Percentiles rank a stretch among this genome's conserved stretches.
Evolutionary conservation across 1,140 invertebrate species (phyloP).

Genomic region (Papilio glaucus): DNA sequence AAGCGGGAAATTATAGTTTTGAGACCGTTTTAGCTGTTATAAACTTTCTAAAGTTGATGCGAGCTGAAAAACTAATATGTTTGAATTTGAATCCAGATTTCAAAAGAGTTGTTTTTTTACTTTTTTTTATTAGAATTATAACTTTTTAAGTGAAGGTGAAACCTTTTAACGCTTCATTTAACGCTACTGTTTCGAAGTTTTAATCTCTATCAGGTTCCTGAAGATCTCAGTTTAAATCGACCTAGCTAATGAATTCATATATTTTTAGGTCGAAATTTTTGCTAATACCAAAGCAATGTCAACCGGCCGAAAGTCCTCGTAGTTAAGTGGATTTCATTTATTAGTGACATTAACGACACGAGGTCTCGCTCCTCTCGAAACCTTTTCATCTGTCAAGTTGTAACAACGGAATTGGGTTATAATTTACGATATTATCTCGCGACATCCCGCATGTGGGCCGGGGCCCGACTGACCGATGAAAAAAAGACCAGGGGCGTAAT

Average conservation of each 20-base stretch:
- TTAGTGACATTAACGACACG: conserved; percentile 76
- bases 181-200: background rate
- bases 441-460: conserved; percentile 76
- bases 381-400: conserved; percentile 83
- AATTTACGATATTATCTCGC: conserved; percentile 82
- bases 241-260: background rate
- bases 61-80: background rate
- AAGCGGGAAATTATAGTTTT: no score
- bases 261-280: background rate
- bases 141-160: background rate
- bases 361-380: conserved; percentile 63
- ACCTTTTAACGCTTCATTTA: no score
- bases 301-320: conserved; percentile 42
- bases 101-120: background rate
- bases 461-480: conserved; percentile 71
- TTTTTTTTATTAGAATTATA: background rate
- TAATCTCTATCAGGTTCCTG: background rate
- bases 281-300: background rate
- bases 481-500: conserved; percentile 63
- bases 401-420: conserved; percentile 82
- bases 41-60: no score
- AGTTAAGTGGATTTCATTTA: conserved; percentile 71
- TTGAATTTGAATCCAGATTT: background rate
- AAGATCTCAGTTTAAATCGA: no score
- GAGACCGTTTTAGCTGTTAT: no score